A percentile compares a stretch with the other conserved stretches of the same genome.
phyloP scores from a whole-genome alignment of 2,888 invertebrate species.

The Xanthorhoe designata region DNA sequence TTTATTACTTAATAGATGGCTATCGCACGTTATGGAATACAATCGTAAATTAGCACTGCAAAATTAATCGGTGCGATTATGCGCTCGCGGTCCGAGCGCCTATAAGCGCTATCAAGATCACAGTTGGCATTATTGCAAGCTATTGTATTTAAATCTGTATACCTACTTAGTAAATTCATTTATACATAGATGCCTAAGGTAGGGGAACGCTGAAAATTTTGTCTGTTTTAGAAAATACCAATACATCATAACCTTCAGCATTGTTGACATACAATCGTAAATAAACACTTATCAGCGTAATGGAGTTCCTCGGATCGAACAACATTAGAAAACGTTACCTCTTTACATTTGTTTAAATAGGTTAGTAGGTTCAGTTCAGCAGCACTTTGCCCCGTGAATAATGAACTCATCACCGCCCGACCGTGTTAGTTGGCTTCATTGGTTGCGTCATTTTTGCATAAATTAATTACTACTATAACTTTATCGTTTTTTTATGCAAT shows the following conservation, averaged over 20 bases:
- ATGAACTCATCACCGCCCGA: conserved; percentile 65
- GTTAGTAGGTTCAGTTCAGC: conserved; percentile 56
- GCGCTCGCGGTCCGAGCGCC: conserved; percentile 15
- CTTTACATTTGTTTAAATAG: conserved; percentile 63
- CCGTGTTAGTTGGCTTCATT: conserved; percentile 63
- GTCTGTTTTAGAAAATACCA: too few relatives aligned
- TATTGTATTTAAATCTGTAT: background rate
- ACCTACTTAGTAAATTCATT: too few relatives aligned
- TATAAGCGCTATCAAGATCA: conserved; percentile 22
- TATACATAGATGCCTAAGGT: too few relatives aligned
- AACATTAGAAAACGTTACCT: background rate
- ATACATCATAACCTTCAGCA: background rate
- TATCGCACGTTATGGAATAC: conserved; percentile 16
- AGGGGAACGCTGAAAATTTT: too few relatives aligned
- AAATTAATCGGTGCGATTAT: conserved; percentile 20
- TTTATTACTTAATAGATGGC: conserved; percentile 18
- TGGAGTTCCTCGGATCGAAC: background rate
- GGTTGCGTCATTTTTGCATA: conserved; percentile 40
- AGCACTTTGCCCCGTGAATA: conserved; percentile 55
- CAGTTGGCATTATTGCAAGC: conserved; percentile 4
- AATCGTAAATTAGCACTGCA: conserved; percentile 25
- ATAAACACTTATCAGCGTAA: background rate
- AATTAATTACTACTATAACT: background rate
- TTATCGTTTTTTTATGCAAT: background rate
- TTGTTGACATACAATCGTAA: background rate